phyloP scores from a whole-genome alignment of 2,113 vertebrate species.

The Epinephelus cyanopodus region DNA sequence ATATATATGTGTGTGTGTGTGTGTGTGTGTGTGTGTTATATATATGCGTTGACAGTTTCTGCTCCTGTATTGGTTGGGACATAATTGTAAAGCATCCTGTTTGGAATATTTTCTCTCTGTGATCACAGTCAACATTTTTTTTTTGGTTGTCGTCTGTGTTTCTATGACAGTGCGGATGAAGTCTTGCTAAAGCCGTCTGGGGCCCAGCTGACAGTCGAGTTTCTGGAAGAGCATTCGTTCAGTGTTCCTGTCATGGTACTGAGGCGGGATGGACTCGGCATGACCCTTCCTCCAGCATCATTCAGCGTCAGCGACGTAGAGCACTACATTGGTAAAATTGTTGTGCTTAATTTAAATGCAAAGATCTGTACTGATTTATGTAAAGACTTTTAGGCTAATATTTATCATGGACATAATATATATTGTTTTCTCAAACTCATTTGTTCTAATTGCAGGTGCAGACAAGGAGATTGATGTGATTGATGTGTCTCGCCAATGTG shows the following conservation, averaged over 20 bases:
- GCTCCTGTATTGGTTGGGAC: neutral
- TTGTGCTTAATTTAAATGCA: neutral
- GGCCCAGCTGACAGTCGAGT: conserved; percentile 93
- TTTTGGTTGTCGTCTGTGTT: conserved; percentile 38
- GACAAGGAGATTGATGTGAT: conserved; percentile 96
- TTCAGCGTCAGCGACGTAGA: conserved; percentile 91
- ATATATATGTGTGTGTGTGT: too few relatives aligned
- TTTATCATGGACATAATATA: fast-evolving
- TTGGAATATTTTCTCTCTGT: neutral
- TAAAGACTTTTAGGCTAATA: neutral
- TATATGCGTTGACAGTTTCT: neutral
- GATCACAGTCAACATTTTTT: conserved; percentile 20
- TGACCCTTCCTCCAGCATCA: conserved; percentile 91
- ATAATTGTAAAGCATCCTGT: neutral
- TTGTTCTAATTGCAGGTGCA: conserved; percentile 78
- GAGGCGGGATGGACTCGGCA: conserved; percentile 93
- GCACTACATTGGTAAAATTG: conserved; percentile 89
- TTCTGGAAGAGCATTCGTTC: conserved; percentile 94
- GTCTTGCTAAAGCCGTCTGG: conserved; percentile 92
- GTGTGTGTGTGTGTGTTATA: too few relatives aligned
- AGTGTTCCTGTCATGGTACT: conserved; percentile 93
- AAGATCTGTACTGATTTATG: neutral
- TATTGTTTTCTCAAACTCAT: conserved; percentile 8
- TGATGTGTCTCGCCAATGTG: conserved; percentile 91
- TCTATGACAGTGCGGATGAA: conserved; percentile 89